Evolutionary conservation across 2,888 invertebrate species (phyloP).

Genomic region (Tenodera sinensis): DNA sequence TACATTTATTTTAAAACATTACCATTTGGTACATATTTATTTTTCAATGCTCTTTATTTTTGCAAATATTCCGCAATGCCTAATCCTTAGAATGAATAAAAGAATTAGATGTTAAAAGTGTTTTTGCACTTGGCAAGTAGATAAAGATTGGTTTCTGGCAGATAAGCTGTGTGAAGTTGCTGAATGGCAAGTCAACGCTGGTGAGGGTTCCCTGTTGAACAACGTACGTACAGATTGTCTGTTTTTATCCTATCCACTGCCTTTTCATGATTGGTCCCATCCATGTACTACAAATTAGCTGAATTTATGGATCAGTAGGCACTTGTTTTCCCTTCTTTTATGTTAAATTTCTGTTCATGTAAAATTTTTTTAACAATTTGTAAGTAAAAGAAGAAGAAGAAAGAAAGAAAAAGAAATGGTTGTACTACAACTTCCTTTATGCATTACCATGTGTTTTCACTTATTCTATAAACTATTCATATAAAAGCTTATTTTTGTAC

Average conservation of each 20-base stretch:
- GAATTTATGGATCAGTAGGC: neutral
- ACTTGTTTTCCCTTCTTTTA: neutral
- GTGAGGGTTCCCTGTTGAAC: neutral
- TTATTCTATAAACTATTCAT: too few relatives aligned
- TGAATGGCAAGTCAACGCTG: neutral
- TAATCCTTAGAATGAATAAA: neutral
- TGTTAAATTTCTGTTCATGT: too few relatives aligned
- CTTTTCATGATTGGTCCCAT: neutral
- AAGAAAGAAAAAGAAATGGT: too few relatives aligned
- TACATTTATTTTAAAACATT: too few relatives aligned
- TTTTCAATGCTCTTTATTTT: too few relatives aligned
- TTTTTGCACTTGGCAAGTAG: neutral
- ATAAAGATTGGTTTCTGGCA: neutral
- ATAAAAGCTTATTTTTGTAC: too few relatives aligned
- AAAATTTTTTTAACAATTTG: too few relatives aligned
- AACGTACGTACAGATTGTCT: neutral
- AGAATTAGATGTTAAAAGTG: neutral
- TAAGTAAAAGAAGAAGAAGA: too few relatives aligned
- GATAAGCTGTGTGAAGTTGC: neutral
- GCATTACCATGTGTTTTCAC: too few relatives aligned
- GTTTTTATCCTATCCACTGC: neutral
- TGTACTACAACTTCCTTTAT: too few relatives aligned
- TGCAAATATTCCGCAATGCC: neutral
- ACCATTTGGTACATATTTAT: too few relatives aligned
- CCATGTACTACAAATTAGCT: neutral